Base-by-base conservation (phyloP, 2,888 invertebrate genomes). In the Diadegma fenestrale region DNA sequence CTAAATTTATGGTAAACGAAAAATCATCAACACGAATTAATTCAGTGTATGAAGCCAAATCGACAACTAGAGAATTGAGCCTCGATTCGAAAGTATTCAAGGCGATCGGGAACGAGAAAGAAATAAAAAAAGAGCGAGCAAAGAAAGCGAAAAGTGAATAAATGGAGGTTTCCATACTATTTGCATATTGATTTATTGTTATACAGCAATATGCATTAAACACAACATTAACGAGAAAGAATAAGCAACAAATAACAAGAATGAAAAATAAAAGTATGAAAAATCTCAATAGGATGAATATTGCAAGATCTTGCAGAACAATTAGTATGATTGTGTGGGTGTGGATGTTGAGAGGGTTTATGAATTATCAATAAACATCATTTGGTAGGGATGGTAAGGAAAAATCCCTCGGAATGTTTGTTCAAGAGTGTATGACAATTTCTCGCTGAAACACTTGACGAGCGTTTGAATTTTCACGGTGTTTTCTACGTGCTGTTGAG, bases 161-260 rank as follows among this genome's bases (percentile, higher is more conserved):
- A 77, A 80, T 80, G 66, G 64, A 89, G 84, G 87, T 90, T 89
- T 90, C 87, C 89, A 79, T 88, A 90, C 87, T 80, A 89, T 89
- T 91, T 89, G 89, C 89, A 88, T 90, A 90, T 90, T 90, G 89
- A 89, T 90, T 91, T 87, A 88, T 90, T 89, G 91, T 91, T 91
- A 88, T 87, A 89, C 81, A 87, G 89, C 88, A 88, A 86, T 68
- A 79, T 82, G 81, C 81, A 79, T 88, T 89, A 79, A 88, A 89
- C 87, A 89, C 87, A 87, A 87, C 86, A 85, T 86, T 87, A 86
- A 83, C 48, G 64, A 79, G 37, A 51, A 68, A 69, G 19, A 17
- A 63, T 30, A 43, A 63, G 58, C 26, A 58, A 26, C 51, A 51
- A 77, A 73, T 43, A 51, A 61, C 8, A 37, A 37, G 14, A 77